Base-by-base conservation (phyloP, 2,113 vertebrate species). In the Cricetomys ansorgei region DNA sequence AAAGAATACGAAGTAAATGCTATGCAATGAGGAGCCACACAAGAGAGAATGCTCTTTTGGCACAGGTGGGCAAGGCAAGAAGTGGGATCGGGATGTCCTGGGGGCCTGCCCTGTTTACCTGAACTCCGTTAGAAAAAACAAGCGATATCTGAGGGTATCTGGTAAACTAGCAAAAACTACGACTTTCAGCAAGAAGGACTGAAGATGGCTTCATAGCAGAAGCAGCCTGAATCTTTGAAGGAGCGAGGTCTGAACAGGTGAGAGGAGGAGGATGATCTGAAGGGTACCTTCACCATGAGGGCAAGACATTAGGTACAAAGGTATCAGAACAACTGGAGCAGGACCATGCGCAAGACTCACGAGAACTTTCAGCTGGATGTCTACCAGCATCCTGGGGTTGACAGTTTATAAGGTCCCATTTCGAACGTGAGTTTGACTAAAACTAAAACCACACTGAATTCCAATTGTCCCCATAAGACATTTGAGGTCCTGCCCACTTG, bases 21-120 rank as follows among this genome's bases (percentile, higher is more conserved):
- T 91, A 53, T 81, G 55, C 70, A 88, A 29, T 72, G 96, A 94
- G 95, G 65, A 94, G 10, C 34, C 86, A 62, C 37, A 73, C 19
- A 83, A 77, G 16, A 76, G 29, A 76, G 19, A 76, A 73, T 76
- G 48, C 45, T 89, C 77, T 40, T 89, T 83, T 90, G 81, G 85
- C 27, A 73, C 37, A 91, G n/a, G 25, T 45, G 45, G 31, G 37
- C 59, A 72, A 59, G 62, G 69, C 70, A 92, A 45, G 57, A 48
- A 88, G 17, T 62, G 48, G 12, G 86, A 69, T 19, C 45, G 50
- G n/a, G 53, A 29, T 48, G 29, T 25, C 86, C 27, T 5, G 15
- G 48, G 72, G 64, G 48, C 57, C 23, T 45, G 19, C 13, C 29
- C 59, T 67, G 72, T 67, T 91, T 29, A 65, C 9, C n/a, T 9